Evolutionary conservation across 2,113 vertebrate genomes (phyloP).

Genomic region (Psittacus erithacus): DNA sequence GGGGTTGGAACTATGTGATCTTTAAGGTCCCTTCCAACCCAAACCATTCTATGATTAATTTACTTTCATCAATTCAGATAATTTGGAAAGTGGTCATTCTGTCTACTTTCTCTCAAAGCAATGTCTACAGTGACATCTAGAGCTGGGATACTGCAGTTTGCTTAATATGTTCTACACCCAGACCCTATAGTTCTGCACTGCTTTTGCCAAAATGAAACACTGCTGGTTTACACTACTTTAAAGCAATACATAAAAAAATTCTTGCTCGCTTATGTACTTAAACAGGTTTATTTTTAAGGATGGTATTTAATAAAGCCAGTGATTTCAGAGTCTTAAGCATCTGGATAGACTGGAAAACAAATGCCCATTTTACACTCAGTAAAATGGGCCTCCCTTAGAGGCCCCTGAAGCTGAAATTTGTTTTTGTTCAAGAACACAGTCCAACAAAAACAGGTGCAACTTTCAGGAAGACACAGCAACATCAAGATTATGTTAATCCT

Average conservation of each 20-base stretch:
- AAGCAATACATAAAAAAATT: not conserved
- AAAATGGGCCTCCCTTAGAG: not conserved
- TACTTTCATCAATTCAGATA: not conserved
- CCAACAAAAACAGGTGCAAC: not conserved
- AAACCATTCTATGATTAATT: not conserved
- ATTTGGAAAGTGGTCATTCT: not conserved
- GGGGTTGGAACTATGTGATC: not conserved
- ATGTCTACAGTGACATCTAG: conserved; percentile 57
- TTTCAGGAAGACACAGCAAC: not conserved
- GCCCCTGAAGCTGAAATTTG: not conserved
- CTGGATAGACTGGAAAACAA: not conserved
- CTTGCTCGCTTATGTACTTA: not conserved
- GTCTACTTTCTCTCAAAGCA: not conserved
- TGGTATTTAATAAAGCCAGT: not conserved
- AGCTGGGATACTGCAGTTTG: not conserved
- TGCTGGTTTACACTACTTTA: not conserved
- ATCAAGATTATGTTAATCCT: not conserved
- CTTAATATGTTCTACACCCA: not conserved
- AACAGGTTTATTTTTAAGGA: not conserved
- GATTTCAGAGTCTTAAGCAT: not conserved
- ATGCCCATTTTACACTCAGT: not conserved
- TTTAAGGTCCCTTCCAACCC: not conserved
- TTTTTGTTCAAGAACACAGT: not conserved
- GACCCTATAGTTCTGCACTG: not conserved
- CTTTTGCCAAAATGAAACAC: not conserved